Percentiles rank a stretch among this genome's conserved stretches.
phyloP scores from a whole-genome alignment of 2,888 invertebrate genomes.

The Acronicta alni region DNA sequence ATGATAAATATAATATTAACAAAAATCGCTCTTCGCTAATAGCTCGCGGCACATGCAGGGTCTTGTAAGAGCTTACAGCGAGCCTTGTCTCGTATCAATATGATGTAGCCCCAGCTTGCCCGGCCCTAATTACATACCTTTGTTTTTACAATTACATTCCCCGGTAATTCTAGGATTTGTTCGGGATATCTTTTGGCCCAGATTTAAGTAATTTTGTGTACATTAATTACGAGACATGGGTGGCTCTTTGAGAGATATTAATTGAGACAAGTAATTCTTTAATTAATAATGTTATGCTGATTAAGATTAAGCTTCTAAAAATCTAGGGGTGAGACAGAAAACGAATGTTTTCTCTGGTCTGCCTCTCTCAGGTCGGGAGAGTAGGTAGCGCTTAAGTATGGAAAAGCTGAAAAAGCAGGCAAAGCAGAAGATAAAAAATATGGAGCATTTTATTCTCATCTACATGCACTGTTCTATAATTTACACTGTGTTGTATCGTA shows the following conservation, averaged over 20 bases:
- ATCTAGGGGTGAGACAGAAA: too few relatives aligned
- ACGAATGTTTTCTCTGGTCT: too few relatives aligned
- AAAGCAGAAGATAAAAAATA: too few relatives aligned
- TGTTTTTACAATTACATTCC: constrained; percentile 62
- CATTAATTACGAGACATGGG: constrained; percentile 40
- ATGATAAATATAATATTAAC: too few relatives aligned
- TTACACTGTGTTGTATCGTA: too few relatives aligned
- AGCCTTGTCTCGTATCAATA: constrained; percentile 74
- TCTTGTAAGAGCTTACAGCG: constrained; percentile 63
- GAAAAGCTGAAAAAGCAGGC: too few relatives aligned
- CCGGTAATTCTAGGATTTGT: constrained; percentile 53
- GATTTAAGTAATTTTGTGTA: constrained; percentile 28
- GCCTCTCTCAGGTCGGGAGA: too few relatives aligned
- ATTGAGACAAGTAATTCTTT: constrained; percentile 1
- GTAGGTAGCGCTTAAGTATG: too few relatives aligned
- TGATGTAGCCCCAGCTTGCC: constrained; percentile 70
- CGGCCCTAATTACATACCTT: constrained; percentile 66
- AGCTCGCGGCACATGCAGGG: constrained; percentile 27
- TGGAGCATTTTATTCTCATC: too few relatives aligned
- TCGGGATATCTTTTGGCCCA: constrained; percentile 27
- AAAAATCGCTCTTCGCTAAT: constrained; percentile 7
- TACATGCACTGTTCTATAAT: too few relatives aligned
- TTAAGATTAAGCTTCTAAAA: too few relatives aligned
- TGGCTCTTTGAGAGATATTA: constrained; percentile 25
- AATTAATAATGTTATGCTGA: too few relatives aligned